Base-by-base conservation (phyloP, 1,140 invertebrate species). In the Capitella teleta region DNA sequence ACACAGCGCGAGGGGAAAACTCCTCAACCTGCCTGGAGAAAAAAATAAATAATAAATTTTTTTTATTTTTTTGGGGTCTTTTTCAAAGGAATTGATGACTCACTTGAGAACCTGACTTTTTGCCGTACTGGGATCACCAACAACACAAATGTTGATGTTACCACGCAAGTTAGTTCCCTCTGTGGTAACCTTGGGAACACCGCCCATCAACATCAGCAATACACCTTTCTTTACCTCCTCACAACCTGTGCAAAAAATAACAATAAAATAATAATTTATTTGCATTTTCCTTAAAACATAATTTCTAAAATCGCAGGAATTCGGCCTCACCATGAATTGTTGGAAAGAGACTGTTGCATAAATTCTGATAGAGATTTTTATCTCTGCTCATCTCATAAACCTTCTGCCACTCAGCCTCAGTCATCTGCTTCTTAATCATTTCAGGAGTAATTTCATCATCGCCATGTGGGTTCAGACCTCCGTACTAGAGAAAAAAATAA, bases 61-160 rank as follows among this genome's bases (percentile, higher is more conserved):
- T 16, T 34, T 12, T 16, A 12, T 12, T 16, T 34, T 12, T 16
- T 12, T 34, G 10, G 16, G 16, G 10, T 34, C 10, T 10, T 34
- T 10, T 34, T 16, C 16, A 12, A 34, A 16, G 10, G 32, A 34
- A 34, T 34, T 34, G 32, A 34, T 16, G 34, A 78, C 79, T 75
- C 87, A 90, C 75, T 97, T 96, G 6, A 99, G 74, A 52, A 99
- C 81, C 68, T 98, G 94, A 3, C 91, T 96, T 73, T 99, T 99
- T 2, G 93, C 94, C 3, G 95, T 98, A 68, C 89, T 94, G 0
- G 96, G 96, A 76, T 99, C 96, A 8, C 96, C 96, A 24, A 99
- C 93, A 56, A 99, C 84, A 66, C 93, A 98, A 51, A 95, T 84
- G 68, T 99, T 99, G 47, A 99, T 85, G 63, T 99, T 96, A 19